These are phyloP conservation scores for Pasiphila rectangulata DNA, from an alignment of 2,888 invertebrate genomes.

Conservation along the genomic window DNA sequence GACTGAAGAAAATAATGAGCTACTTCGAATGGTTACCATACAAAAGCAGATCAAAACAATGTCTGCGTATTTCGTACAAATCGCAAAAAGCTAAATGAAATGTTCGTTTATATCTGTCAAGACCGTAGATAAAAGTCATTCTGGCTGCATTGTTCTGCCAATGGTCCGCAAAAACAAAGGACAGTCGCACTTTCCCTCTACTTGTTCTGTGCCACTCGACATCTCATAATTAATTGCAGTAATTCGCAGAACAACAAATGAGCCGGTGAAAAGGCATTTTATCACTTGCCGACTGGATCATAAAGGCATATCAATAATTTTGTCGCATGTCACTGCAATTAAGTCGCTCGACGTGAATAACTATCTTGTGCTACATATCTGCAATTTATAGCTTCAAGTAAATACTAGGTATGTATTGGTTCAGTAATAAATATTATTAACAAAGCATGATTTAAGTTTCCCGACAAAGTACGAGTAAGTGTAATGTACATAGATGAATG, in stretches of 20 bases:
- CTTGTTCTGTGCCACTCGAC: slow-evolving; percentile 36
- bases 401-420: no score
- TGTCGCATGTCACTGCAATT: slow-evolving; percentile 43
- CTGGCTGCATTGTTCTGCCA: slow-evolving; percentile 71
- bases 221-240: slow-evolving; percentile 73
- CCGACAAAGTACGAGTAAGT: no score
- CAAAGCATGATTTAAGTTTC: no score
- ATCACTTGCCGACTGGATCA: slow-evolving; percentile 59
- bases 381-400: not conserved
- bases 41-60: not conserved
- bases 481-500: no score
- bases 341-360: slow-evolving; percentile 14
- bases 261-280: slow-evolving; percentile 60
- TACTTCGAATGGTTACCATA: not conserved
- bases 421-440: no score
- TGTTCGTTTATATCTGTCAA: slow-evolving; percentile 55
- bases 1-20: not conserved
- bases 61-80: slow-evolving; percentile 1
- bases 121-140: slow-evolving; percentile 61
- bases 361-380: slow-evolving; percentile 18
- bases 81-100: slow-evolving; percentile 55
- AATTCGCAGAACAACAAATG: slow-evolving; percentile 69
- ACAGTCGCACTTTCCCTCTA: slow-evolving; percentile 38
- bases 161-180: slow-evolving; percentile 70
- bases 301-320: slow-evolving; percentile 59